A percentile compares a stretch with the other conserved stretches of the same genome.
These are phyloP conservation scores for Lordiphosa collinella DNA, from an alignment of 1,140 invertebrate genomes.

Conservation along the genomic window DNA sequence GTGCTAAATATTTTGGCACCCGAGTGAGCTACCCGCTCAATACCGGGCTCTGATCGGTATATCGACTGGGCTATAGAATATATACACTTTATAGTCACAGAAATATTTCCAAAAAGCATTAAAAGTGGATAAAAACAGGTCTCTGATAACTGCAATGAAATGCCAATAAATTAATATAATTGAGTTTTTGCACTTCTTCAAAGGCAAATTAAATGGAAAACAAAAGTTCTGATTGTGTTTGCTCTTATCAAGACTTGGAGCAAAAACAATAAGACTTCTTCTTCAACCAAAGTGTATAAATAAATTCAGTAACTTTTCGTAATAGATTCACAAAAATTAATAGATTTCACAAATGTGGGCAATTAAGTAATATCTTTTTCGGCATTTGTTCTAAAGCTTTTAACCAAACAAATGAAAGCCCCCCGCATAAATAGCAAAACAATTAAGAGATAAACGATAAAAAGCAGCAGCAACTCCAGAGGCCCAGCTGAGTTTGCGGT, in stretches of 20 bases:
- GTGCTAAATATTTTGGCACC: no score
- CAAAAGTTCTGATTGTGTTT: constrained; percentile 20
- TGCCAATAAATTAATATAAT: constrained; percentile 76
- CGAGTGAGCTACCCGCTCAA: no score
- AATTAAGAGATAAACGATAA: constrained; percentile 67
- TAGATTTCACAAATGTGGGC: background rate
- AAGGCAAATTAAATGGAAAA: constrained; percentile 15
- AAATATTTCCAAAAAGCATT: no score
- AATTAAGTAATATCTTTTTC: constrained; percentile 6
- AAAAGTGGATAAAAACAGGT: constrained; percentile 21
- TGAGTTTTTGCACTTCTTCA: constrained; percentile 32
- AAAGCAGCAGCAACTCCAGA: constrained; percentile 23
- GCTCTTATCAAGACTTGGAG: constrained; percentile 37
- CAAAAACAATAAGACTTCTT: constrained; percentile 17
- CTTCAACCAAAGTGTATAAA: no score
- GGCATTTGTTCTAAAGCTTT: constrained; percentile 40
- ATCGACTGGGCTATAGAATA: no score
- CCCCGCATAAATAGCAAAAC: constrained; percentile 71
- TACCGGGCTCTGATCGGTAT: no score
- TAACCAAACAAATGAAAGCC: constrained; percentile 58
- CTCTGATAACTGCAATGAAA: constrained; percentile 57
- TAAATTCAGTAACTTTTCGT: no score
- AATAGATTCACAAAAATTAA: no score
- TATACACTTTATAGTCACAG: no score
- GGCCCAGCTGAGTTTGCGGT: background rate